A percentile compares a stretch with the other conserved stretches of the same genome.
Evolutionary conservation across 2,888 invertebrate species (phyloP).

Genomic region (Ectemnius continuus): DNA sequence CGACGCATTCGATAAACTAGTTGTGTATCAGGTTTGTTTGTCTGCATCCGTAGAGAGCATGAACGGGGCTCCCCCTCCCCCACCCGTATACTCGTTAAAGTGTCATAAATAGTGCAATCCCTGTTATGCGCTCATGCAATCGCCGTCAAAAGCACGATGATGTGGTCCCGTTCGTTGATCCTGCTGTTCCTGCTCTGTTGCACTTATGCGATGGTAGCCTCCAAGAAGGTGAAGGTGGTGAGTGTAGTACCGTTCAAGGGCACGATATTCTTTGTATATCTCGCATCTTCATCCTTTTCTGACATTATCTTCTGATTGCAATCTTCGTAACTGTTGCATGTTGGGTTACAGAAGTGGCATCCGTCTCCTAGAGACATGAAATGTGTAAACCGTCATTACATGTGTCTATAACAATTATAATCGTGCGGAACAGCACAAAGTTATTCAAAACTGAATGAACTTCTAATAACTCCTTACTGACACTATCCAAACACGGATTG

Average conservation of each 20-base stretch:
- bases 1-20: not conserved
- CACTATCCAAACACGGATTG: no score
- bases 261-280: no score
- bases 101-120: constrained; percentile 10
- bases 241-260: constrained; percentile 7
- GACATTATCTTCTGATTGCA: no score
- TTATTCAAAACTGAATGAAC: no score
- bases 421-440: no score
- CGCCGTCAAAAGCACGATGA: not conserved
- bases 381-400: no score
- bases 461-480: no score
- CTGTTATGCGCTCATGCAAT: not conserved
- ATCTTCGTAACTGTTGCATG: no score
- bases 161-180: constrained; percentile 17
- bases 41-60: not conserved
- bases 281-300: no score
- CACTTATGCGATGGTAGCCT: constrained; percentile 8
- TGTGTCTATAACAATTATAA: no score
- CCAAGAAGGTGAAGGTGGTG: constrained; percentile 36
- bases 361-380: no score
- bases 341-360: no score
- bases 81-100: not conserved
- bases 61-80: not conserved
- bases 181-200: constrained; percentile 25
- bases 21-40: not conserved